Evolutionary conservation across 2,888 invertebrate species (phyloP).

Genomic region (Cantharis rufa): DNA sequence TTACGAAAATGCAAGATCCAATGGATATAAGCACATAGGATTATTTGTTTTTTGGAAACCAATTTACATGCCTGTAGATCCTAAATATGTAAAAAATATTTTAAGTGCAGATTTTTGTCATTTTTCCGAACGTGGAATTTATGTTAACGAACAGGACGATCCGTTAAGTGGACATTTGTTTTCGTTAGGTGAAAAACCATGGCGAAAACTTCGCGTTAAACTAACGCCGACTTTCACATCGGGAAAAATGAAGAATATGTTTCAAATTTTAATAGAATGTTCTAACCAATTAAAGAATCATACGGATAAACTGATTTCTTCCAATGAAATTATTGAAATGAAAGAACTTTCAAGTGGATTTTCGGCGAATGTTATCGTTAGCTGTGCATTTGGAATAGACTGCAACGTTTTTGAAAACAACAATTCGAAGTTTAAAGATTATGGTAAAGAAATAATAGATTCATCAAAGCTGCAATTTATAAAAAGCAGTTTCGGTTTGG

Average conservation of each 20-base stretch:
- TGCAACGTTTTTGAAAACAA: constrained; percentile 60
- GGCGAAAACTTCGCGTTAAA: constrained; percentile 58
- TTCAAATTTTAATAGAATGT: constrained; percentile 22
- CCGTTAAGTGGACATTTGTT: constrained; percentile 62
- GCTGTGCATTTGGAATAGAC: constrained; percentile 64
- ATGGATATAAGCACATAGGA: neutral
- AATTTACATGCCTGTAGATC: constrained; percentile 25
- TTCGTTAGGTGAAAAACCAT: constrained; percentile 58
- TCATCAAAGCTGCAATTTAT: constrained; percentile 12
- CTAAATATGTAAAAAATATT: constrained; percentile 47
- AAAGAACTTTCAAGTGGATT: constrained; percentile 60
- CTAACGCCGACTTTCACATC: constrained; percentile 35
- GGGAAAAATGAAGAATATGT: constrained; percentile 36
- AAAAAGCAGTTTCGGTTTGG: constrained; percentile 9
- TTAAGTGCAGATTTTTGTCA: constrained; percentile 62
- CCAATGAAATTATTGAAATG: constrained; percentile 21
- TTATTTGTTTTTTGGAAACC: constrained; percentile 5
- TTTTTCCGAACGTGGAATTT: constrained; percentile 65
- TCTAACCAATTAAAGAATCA: constrained; percentile 13
- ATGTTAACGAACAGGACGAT: constrained; percentile 61
- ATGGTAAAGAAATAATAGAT: constrained; percentile 31
- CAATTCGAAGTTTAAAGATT: constrained; percentile 56
- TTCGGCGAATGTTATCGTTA: constrained; percentile 63
- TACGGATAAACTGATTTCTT: constrained; percentile 1
- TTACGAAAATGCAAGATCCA: neutral